Percentiles rank a stretch among this genome's conserved stretches.
Evolutionary conservation across 2,888 invertebrate species (phyloP).

Genomic region (Endotricha flammealis): DNA sequence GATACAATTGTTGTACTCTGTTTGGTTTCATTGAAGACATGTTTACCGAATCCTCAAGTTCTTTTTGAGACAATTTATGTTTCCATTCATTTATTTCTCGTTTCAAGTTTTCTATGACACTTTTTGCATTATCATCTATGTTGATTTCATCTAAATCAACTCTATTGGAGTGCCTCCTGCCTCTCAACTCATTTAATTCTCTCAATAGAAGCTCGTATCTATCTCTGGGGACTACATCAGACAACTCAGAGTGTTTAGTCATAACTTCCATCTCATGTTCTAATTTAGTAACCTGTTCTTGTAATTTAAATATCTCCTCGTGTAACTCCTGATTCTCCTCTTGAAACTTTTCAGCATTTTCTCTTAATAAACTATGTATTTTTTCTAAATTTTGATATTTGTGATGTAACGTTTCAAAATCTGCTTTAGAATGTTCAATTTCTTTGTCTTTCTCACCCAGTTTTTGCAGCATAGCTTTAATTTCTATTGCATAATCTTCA

Average conservation of each 20-base stretch:
- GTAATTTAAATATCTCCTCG: slow-evolving; percentile 69
- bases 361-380: slow-evolving; percentile 57
- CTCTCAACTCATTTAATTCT: slow-evolving; percentile 52
- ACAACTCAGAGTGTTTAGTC: slow-evolving; percentile 41
- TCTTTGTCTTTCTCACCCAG: slow-evolving; percentile 67
- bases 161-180: slow-evolving; percentile 44
- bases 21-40: slow-evolving; percentile 51
- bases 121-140: slow-evolving; percentile 71
- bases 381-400: slow-evolving; percentile 71
- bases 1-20: slow-evolving; percentile 61
- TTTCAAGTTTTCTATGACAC: slow-evolving; percentile 69
- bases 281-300: slow-evolving; percentile 65
- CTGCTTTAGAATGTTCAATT: slow-evolving; percentile 41
- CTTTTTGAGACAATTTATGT: slow-evolving; percentile 51
- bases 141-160: slow-evolving; percentile 61
- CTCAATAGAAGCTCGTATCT: slow-evolving; percentile 53
- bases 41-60: slow-evolving; percentile 31
- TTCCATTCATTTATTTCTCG: slow-evolving; percentile 64
- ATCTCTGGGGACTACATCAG: slow-evolving; percentile 52
- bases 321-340: slow-evolving; percentile 75
- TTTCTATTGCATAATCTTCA: slow-evolving; percentile 62
- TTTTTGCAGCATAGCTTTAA: slow-evolving; percentile 54
- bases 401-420: slow-evolving; percentile 60
- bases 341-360: slow-evolving; percentile 72
- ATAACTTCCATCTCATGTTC: slow-evolving; percentile 65